Base-by-base conservation (phyloP, 2,113 vertebrate species). In the Uria aalge region DNA sequence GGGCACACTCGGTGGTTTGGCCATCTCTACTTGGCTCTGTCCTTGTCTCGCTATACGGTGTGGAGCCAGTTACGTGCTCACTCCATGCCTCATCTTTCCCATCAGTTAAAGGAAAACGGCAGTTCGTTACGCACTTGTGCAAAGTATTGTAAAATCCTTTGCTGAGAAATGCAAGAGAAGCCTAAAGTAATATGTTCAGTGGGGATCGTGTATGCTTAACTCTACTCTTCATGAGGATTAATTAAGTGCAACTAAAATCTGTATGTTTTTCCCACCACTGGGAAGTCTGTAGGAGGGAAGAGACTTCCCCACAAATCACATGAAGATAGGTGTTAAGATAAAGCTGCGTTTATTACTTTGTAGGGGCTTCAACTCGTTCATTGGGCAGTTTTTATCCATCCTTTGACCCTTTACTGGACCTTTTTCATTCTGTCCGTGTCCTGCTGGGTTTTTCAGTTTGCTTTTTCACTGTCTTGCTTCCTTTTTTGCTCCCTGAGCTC, bases 31-130 rank as follows among this genome's bases (percentile, higher is more conserved):
- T 30, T 16, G 67, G 8, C 60, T 67, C 68, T 73, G 73, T 12
- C 69, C 56, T 73, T 56, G 22, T 21, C 34, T 67, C 45, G 0
- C 8, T 27, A 0, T 9, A 2, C 1, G 40, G n/a, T 20, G 14
- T 3, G 40, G 36, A 79, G 40, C 30, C 24, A 3, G 32, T 29
- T 57, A 12, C 0, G 1, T 3, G 12, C 62, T 55, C 4, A 1
- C 52, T 12, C 29, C 16, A 6, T 34, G 43, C 52, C 40, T 69
- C n/a, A 1, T 15, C 38, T 15, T 85, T 56, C 40, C 67, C 4
- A 2, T 34, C 15, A 53, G 36, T 38, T 40, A 9, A 36, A 52
- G 24, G 38, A 40, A 47, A 47, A 4, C 2, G 8, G 12, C 2
- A 2, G 36, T 38, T 66, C 15, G 0, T 48, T 15, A 11, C 9